phyloP scores from a whole-genome alignment of 2,888 invertebrate species.

The Trichogramma evanescens region DNA sequence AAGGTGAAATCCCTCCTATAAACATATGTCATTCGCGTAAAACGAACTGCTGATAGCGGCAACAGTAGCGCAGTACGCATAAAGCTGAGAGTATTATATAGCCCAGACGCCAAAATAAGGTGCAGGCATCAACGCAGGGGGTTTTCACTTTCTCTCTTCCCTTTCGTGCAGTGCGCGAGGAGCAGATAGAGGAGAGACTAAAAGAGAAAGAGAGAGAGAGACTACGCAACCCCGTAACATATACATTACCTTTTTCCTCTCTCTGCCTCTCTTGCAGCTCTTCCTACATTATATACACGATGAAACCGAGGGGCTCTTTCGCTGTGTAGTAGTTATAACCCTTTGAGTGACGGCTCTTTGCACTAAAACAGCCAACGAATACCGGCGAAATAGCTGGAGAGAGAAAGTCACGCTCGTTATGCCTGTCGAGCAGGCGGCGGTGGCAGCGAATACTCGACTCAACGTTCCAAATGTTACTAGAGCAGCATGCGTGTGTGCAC shows the following conservation, averaged over 20 bases:
- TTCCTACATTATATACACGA: no score
- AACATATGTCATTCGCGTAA: no score
- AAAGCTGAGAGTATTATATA: neutral
- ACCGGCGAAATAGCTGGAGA: neutral
- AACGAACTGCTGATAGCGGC: neutral
- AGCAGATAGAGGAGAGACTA: neutral
- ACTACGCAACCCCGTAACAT: neutral
- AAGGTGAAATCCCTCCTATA: no score
- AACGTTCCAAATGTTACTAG: neutral
- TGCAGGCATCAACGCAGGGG: no score
- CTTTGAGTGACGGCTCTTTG: constrained; percentile 15
- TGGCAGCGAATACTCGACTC: neutral
- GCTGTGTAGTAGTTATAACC: constrained; percentile 13
- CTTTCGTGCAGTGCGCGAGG: neutral
- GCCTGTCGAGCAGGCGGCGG: neutral
- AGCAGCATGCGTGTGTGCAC: neutral
- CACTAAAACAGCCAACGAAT: neutral
- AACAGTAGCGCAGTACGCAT: neutral
- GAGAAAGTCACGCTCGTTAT: constrained; percentile 2
- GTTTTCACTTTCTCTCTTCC: neutral
- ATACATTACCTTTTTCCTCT: no score
- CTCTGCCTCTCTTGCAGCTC: no score
- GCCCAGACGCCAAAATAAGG: no score
- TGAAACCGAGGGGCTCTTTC: no score
- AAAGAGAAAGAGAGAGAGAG: constrained; percentile 10